Evolutionary conservation across 2,797 vertebrate species (phyloP).

Genomic region (Microctenopoma lineatum): DNA sequence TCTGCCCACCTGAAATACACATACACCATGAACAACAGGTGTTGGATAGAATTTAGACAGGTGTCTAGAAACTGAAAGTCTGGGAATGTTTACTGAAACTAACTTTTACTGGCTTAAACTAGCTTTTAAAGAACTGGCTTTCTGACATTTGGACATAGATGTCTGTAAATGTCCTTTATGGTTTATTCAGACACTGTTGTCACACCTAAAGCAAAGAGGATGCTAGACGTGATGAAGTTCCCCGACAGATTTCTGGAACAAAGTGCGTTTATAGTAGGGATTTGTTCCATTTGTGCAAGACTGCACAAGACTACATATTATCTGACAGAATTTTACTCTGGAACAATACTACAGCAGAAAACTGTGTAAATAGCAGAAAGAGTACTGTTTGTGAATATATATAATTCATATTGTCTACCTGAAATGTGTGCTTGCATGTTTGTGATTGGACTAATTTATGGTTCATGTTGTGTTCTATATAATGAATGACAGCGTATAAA

Average conservation of each 20-base stretch:
- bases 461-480: neutral
- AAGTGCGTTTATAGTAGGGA: too few species aligned
- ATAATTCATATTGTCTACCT: neutral
- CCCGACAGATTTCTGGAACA: too few species aligned
- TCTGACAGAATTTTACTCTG: neutral
- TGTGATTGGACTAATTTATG: neutral
- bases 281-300: neutral
- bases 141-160: neutral
- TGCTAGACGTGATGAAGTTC: too few species aligned
- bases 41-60: conserved; percentile 8
- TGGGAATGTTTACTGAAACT: conserved; percentile 1
- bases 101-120: neutral
- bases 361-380: neutral
- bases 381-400: neutral
- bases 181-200: neutral
- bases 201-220: too few species aligned
- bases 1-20: conserved; percentile 86
- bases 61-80: neutral
- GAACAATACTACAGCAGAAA: too few species aligned
- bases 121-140: neutral
- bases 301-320: neutral
- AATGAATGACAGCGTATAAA: neutral
- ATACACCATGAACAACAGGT: conserved; percentile 24
- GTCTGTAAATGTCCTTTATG: neutral
- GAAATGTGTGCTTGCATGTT: neutral